A percentile compares a stretch with the other conserved stretches of the same genome.
phyloP scores from a whole-genome alignment of 2,888 invertebrate species.

The Melangyna quadrimaculata region DNA sequence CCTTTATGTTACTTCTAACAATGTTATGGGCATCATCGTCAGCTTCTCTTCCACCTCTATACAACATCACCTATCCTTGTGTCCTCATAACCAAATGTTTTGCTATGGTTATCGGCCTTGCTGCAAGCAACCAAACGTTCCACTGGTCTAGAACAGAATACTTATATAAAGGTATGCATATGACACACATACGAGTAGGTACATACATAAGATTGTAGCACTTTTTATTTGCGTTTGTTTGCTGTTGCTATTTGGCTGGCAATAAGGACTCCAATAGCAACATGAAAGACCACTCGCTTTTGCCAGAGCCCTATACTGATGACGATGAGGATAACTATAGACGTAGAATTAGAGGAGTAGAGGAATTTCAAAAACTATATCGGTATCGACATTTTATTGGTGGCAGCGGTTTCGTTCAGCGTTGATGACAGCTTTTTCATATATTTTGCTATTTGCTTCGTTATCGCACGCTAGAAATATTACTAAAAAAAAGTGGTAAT shows the following conservation, averaged over 20 bases:
- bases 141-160: constrained; percentile 33
- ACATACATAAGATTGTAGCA: not conserved
- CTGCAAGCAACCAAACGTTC: constrained; percentile 46
- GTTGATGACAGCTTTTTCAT: constrained; percentile 65
- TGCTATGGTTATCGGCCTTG: constrained; percentile 57
- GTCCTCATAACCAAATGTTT: constrained; percentile 59
- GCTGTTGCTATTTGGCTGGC: not conserved
- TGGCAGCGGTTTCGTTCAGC: constrained; percentile 56
- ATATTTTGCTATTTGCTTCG: constrained; percentile 54
- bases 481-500: constrained; percentile 26
- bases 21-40: constrained; percentile 8
- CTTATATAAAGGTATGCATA: no score
- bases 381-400: constrained; percentile 49
- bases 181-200: not conserved
- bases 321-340: not conserved
- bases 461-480: constrained; percentile 47
- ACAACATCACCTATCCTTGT: not conserved
- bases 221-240: not conserved
- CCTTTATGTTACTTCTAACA: constrained; percentile 47
- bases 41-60: not conserved
- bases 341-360: not conserved
- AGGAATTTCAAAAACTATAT: constrained; percentile 49
- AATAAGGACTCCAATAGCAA: constrained; percentile 35
- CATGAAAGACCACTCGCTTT: not conserved
- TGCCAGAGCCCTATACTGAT: not conserved